phyloP scores from a whole-genome alignment of 1,140 invertebrate species.

The Bacillus rossius region DNA sequence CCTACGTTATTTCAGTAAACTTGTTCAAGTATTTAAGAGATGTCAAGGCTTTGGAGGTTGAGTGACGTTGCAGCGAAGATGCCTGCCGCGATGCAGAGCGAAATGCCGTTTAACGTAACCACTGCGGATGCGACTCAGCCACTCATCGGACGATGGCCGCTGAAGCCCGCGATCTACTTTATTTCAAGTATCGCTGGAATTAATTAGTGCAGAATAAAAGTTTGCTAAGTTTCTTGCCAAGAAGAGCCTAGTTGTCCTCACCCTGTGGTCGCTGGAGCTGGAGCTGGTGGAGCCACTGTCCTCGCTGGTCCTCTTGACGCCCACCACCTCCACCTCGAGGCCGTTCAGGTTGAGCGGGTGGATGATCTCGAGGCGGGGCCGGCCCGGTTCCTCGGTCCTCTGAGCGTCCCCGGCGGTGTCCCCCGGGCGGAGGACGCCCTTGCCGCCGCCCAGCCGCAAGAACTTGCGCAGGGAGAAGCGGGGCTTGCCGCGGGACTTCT shows the following conservation, averaged over 20 bases:
- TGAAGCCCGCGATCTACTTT: no score
- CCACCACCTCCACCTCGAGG: slow-evolving; percentile 66
- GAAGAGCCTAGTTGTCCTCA: not conserved
- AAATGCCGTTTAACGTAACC: no score
- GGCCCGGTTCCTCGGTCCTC: slow-evolving; percentile 40
- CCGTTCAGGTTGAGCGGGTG: slow-evolving; percentile 82
- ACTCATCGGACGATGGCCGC: no score
- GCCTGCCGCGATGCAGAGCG: no score
- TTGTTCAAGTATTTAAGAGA: no score
- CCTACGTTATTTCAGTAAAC: no score
- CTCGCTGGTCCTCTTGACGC: slow-evolving; percentile 45
- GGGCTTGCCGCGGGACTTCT: slow-evolving; percentile 44
- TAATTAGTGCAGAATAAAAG: no score
- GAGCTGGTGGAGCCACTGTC: slow-evolving; percentile 22
- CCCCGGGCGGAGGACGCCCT: slow-evolving; percentile 54
- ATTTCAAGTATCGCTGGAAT: no score
- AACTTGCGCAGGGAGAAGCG: slow-evolving; percentile 81
- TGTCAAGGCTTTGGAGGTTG: no score
- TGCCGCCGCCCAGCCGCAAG: slow-evolving; percentile 64
- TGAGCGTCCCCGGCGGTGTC: not conserved
- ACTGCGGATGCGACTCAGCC: no score
- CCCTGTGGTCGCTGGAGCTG: not conserved
- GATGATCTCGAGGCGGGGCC: slow-evolving; percentile 74
- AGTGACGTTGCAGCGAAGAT: no score
- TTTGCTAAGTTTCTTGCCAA: no score